Evolutionary conservation across 1,140 invertebrate genomes (phyloP).

Genomic region (Saccostrea glomerata): DNA sequence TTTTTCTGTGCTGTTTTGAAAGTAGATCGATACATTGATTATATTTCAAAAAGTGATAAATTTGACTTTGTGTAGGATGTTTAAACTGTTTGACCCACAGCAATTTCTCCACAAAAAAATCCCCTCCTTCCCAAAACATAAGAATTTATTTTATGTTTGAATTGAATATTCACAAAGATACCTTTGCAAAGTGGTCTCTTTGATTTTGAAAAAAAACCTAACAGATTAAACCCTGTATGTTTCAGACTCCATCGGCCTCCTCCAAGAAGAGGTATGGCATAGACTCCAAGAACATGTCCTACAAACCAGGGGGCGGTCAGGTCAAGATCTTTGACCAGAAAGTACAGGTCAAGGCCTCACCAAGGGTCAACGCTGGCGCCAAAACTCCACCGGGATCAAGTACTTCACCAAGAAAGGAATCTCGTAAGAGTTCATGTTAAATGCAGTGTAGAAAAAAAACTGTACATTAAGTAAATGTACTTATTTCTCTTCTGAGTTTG

Average conservation of each 20-base stretch:
- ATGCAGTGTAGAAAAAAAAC: not conserved
- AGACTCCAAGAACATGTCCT: slow-evolving; percentile 58
- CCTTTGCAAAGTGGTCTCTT: too few species aligned
- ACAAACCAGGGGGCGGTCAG: slow-evolving; percentile 66
- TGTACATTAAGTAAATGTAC: not conserved
- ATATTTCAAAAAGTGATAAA: too few species aligned
- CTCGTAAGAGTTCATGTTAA: slow-evolving; percentile 38
- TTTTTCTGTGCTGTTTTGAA: too few species aligned
- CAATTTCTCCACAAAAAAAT: too few species aligned
- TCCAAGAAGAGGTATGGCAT: slow-evolving; percentile 60
- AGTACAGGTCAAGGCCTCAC: slow-evolving; percentile 55
- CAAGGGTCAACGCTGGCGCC: slow-evolving; percentile 56
- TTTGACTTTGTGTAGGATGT: too few species aligned
- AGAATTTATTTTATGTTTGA: too few species aligned
- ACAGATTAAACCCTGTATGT: not conserved
- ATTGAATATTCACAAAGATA: too few species aligned
- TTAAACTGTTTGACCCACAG: too few species aligned
- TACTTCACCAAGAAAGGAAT: slow-evolving; percentile 29
- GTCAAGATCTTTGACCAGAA: slow-evolving; percentile 65
- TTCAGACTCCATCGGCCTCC: slow-evolving; percentile 39
- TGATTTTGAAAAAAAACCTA: not conserved
- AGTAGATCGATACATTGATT: too few species aligned
- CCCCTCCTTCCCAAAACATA: too few species aligned
- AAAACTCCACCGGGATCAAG: slow-evolving; percentile 42
- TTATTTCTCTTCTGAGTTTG: not conserved